Percentiles rank a stretch among this genome's conserved stretches.
Evolutionary conservation across 2,113 vertebrate species (phyloP).

Genomic region (Periophthalmodon schlosseri): DNA sequence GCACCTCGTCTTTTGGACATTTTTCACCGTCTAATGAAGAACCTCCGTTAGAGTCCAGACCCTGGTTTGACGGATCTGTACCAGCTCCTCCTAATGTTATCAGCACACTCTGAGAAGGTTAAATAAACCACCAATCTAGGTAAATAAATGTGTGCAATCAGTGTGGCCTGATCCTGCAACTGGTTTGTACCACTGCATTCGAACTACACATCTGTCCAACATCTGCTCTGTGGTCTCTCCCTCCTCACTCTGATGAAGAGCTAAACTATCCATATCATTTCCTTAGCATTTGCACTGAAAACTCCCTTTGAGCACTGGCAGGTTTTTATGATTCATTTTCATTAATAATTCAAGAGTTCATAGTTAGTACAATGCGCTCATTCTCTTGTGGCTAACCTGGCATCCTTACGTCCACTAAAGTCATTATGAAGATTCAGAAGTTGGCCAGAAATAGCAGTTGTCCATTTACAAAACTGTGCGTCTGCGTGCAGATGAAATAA

Average conservation of each 20-base stretch:
- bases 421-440: conserved; percentile 41
- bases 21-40: neutral
- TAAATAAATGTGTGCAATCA: conserved; percentile 15
- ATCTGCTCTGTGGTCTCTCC: conserved; percentile 51
- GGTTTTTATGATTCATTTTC: conserved; percentile 43
- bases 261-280: conserved; percentile 29
- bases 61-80: conserved; percentile 32
- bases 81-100: conserved; percentile 14
- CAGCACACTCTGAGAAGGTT: conserved; percentile 28
- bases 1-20: neutral
- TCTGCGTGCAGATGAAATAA: conserved; percentile 3
- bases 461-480: conserved; percentile 7
- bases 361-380: conserved; percentile 8
- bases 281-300: conserved; percentile 46
- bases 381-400: conserved; percentile 37
- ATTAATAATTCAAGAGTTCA: conserved; percentile 58
- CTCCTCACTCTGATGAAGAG: conserved; percentile 18
- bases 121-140: conserved; percentile 38
- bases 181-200: conserved; percentile 5
- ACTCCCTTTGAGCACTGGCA: conserved; percentile 46
- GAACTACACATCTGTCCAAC: conserved; percentile 59
- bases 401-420: conserved; percentile 21
- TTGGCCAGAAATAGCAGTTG: conserved; percentile 43
- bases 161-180: conserved; percentile 37
- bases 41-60: neutral